Conservation (phyloP, 2,888 invertebrate species). For the Cheilosia grossa region DNA sequence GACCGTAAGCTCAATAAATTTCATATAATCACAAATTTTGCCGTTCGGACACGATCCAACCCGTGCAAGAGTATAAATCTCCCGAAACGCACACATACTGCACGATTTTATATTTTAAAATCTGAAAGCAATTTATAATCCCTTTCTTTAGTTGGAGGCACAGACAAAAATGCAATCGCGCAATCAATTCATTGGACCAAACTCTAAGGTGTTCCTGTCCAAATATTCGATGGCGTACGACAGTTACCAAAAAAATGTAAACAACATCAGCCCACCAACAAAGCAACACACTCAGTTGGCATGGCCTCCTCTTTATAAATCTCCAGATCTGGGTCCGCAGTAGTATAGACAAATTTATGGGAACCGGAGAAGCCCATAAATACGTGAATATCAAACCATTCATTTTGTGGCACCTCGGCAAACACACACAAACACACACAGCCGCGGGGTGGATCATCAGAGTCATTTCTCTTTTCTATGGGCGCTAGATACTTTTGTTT, state of each 20-base stretch:
- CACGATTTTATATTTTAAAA: constrained; percentile 56
- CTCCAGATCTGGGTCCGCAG: constrained; percentile 51
- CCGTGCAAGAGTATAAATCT: constrained; percentile 33
- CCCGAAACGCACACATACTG: constrained; percentile 16
- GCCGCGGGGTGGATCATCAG: constrained; percentile 4
- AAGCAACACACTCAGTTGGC: constrained; percentile 28
- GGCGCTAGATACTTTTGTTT: constrained; percentile 59
- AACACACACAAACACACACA: constrained; percentile 3
- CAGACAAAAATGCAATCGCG: background rate
- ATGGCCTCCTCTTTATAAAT: constrained; percentile 59
- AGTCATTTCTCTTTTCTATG: constrained; percentile 61
- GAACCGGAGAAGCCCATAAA: constrained; percentile 71
- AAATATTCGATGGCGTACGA: constrained; percentile 10
- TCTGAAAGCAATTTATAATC: constrained; percentile 65
- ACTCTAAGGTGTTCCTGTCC: constrained; percentile 22
- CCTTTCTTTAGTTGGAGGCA: constrained; percentile 56
- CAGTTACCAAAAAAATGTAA: constrained; percentile 31
- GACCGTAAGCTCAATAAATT: background rate
- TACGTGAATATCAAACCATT: constrained; percentile 72
- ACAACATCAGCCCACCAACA: constrained; percentile 15
- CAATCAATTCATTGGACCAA: constrained; percentile 13
- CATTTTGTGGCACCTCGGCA: constrained; percentile 64
- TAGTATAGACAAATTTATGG: constrained; percentile 70
- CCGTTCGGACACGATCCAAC: background rate
- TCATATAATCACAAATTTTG: constrained; percentile 5